Conservation (phyloP, 1,140 invertebrate genomes). For the Macrobrachium rosenbergii region DNA sequence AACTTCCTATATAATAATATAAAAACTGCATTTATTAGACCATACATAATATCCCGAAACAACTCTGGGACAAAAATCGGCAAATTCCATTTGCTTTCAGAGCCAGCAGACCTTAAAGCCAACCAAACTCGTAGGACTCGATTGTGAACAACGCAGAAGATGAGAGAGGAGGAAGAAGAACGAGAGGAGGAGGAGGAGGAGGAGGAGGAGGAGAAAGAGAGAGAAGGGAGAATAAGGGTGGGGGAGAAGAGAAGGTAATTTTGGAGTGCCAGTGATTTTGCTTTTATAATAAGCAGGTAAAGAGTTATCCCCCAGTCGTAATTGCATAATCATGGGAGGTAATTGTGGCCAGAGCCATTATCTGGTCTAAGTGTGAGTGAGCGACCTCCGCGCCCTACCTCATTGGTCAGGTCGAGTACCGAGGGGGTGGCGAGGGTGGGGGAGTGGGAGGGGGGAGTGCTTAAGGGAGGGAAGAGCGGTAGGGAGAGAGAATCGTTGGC, state of each 20-base stretch:
- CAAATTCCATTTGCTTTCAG: no score
- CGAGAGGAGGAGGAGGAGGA: not conserved
- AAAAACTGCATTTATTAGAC: no score
- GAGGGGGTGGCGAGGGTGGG: not conserved
- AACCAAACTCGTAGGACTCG: not conserved
- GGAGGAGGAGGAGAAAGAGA: not conserved
- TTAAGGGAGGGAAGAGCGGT: not conserved
- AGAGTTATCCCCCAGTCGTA: slow-evolving; percentile 1
- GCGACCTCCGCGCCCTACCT: no score
- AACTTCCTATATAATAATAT: no score
- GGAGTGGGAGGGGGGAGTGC: not conserved
- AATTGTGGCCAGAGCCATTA: no score
- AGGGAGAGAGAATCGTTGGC: not conserved
- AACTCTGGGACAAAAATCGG: no score
- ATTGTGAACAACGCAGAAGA: not conserved
- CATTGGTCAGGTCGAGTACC: no score
- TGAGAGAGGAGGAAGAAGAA: not conserved
- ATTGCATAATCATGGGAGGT: slow-evolving; percentile 5
- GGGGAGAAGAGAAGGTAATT: not conserved
- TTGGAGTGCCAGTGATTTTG: not conserved
- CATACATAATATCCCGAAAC: no score
- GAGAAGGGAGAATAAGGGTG: not conserved
- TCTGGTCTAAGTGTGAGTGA: no score
- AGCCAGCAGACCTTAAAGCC: no score
- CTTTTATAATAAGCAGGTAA: not conserved